Evolutionary conservation across 2,113 vertebrate genomes (phyloP), one percentile per base, ranked within the genome.

Genomic region (Azemiops feae): DNA sequence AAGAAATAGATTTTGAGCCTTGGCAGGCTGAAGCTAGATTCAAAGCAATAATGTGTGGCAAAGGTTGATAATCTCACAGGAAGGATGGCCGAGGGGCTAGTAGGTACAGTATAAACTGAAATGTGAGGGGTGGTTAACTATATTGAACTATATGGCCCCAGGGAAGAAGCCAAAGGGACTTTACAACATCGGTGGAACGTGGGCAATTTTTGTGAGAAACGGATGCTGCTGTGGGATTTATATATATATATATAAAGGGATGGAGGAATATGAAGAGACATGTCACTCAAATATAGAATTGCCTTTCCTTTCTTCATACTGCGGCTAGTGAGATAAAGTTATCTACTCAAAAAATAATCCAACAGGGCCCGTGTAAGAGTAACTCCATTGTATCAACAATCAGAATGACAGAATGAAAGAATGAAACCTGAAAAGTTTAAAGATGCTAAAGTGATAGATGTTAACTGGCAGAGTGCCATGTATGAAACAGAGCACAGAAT

Each of bases 11-110:
- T 94, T 93, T 55, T 92, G 90, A 88, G 69, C n/a, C 92, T 91
- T 95, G 95, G 94, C 92, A 96, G 91, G 92, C 86, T 95, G 93
- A 93, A 92, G 39, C 94, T 96, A 96, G 93, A 96, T 93, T 81
- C 92, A 95, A 93, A 95, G 94, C 1, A 85, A 96, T 95, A 94
- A 90, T 94, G 34, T 95, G 91, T 69, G 60, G 86, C 90, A 94
- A 91, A 94, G 92, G 89, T 89, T 93, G 93, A 95, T 91, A 92
- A 91, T 86, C 57, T 95, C 60, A 30, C 3, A 93, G 30, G 50
- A 94, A 53, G 50, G 12, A 39, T 89, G 94, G 93, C 88, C 91
- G 92, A 95, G 93, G 92, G 69, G 45, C 16, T 93, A 88, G 91
- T 93, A 91, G 93, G 90, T 23, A 95, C 94, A 89, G 93, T 91